Conservation (phyloP, 2,888 invertebrate species). For the Acanthoscelides obtectus region DNA sequence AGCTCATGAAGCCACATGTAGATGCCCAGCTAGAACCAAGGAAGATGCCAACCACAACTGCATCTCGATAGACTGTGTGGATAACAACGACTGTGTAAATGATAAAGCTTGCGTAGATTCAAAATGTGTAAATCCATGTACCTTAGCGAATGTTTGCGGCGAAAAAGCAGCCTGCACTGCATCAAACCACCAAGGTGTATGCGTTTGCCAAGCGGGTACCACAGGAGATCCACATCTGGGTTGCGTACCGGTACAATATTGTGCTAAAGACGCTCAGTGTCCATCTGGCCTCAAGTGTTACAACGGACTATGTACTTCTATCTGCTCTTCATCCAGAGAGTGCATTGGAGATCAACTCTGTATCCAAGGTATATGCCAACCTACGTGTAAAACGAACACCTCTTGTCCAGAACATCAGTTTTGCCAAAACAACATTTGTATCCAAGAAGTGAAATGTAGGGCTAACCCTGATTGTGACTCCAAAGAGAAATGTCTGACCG, state of each 20-base stretch:
- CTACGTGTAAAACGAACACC: conserved; percentile 72
- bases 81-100: conserved; percentile 69
- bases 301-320: conserved; percentile 72
- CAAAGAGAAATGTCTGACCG: conserved; percentile 67
- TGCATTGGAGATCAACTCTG: conserved; percentile 83
- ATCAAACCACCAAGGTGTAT: conserved; percentile 74
- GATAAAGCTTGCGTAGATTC: conserved; percentile 73
- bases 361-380: conserved; percentile 78
- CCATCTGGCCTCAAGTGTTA: conserved; percentile 79
- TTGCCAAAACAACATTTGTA: conserved; percentile 79
- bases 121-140: conserved; percentile 78
- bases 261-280: conserved; percentile 75
- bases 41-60: conserved; percentile 75
- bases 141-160: conserved; percentile 77
- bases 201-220: conserved; percentile 77
- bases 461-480: conserved; percentile 67
- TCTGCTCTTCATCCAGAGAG: conserved; percentile 76
- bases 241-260: conserved; percentile 78
- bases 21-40: conserved; percentile 68
- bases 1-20: conserved; percentile 67
- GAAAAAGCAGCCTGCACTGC: conserved; percentile 71
- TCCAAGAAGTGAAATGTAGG: conserved; percentile 73
- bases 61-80: conserved; percentile 68
- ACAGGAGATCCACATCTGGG: conserved; percentile 85
- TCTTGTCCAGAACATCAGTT: conserved; percentile 83